These are phyloP conservation scores for Aix galericulata DNA, from an alignment of 2,113 vertebrate genomes.

Conservation along the genomic window DNA sequence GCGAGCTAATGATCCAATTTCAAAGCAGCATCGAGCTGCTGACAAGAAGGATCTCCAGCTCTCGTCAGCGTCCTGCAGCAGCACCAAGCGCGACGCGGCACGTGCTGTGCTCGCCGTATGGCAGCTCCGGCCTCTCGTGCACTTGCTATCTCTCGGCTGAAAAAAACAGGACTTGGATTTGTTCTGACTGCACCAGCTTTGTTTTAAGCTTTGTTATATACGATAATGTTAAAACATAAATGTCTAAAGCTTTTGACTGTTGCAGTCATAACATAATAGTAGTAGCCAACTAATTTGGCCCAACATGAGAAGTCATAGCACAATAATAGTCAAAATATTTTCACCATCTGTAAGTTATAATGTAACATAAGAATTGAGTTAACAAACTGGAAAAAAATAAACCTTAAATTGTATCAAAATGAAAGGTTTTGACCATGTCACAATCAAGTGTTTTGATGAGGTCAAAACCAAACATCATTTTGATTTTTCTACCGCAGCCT, in stretches of 20 bases:
- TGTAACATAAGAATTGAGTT: not conserved
- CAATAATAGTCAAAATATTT: not conserved
- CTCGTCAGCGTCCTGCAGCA: accelerated
- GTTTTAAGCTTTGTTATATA: not conserved
- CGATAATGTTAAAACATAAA: not conserved
- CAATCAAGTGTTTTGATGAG: not conserved
- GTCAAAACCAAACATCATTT: not conserved
- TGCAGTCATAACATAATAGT: not conserved
- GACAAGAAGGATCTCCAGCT: not conserved
- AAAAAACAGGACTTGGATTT: not conserved
- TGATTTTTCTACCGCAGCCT: not conserved
- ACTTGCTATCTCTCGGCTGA: not conserved
- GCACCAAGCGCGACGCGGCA: accelerated
- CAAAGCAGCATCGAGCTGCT: not conserved
- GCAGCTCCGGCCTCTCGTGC: not conserved
- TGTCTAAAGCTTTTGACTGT: not conserved
- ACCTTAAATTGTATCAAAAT: not conserved
- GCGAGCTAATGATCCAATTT: not conserved
- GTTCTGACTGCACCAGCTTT: not conserved
- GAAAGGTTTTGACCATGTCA: not conserved
- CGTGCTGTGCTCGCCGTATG: accelerated
- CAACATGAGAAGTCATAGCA: not conserved
- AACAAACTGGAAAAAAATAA: accelerated
- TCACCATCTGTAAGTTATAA: accelerated
- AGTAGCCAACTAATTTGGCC: not conserved